Evolutionary conservation across 2,113 vertebrate genomes (phyloP), one percentile per base, ranked within the genome.

Genomic region (Spheniscus mendiculus): DNA sequence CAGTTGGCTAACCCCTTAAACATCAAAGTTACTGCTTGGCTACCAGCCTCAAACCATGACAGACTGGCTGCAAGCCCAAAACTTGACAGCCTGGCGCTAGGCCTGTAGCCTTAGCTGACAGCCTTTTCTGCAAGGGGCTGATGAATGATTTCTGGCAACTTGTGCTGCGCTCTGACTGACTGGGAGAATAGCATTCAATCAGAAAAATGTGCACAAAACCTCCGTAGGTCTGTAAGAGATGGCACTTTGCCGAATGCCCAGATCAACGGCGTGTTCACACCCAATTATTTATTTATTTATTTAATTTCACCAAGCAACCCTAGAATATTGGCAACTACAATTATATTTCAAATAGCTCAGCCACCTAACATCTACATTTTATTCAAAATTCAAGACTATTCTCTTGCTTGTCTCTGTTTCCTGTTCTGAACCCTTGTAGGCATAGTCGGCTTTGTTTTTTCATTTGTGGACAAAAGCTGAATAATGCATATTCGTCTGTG

Each of bases 1-100:
- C 98, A 99, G 99, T 98, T 98, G 98, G 99, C 98, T 98, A 98
- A 98, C 98, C 98, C 98, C 97, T 98, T 98, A 97, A 97, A 99
- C 99, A 99, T 99, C 99, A 99, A 99, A 99, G 99, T 99, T 98
- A 98, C 99, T 98, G 98, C 97, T 99, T 99, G 99, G 99, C 99
- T 97, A 97, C 94, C 92, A 97, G 99, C 99, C 99, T 96, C 98
- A 98, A 98, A 97, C 98, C 99, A 98, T 99, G 99, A 99, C 99
- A 99, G 98, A 97, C 99, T 99, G 99, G 99, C 99, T 97, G 98
- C 93, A 78, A 98, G 99, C 99, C 99, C 98, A 97, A 97, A 98
- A 97, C 98, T 98, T 98, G 97, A 99, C 98, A 98, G 98, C 97
- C 98, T 99, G 99, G 99, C 99, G 97, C 95, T 21, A 96, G 98